A percentile compares a stretch with the other conserved stretches of the same genome.
phyloP scores from a whole-genome alignment of 2,113 vertebrate genomes.

The Pongo pygmaeus region DNA sequence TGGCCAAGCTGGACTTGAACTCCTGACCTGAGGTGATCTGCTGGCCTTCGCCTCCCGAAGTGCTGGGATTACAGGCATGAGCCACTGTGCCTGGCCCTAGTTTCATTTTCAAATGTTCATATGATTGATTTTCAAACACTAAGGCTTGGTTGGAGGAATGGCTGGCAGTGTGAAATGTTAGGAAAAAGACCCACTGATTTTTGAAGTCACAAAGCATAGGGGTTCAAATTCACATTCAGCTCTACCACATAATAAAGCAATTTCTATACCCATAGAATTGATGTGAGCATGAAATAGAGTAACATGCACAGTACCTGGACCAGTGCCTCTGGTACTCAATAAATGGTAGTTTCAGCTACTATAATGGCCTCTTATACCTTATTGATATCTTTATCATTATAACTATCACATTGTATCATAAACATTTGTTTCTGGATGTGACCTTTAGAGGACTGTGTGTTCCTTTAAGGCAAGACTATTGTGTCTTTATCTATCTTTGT shows the following conservation, averaged over 20 bases:
- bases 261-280: not conserved
- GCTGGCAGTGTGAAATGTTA: not conserved
- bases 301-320: not conserved
- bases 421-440: slow-evolving; percentile 9
- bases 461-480: not conserved
- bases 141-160: not conserved
- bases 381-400: not conserved
- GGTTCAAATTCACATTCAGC: not conserved
- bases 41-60: no score
- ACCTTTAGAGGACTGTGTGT: not conserved
- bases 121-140: not conserved
- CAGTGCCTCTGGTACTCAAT: not conserved
- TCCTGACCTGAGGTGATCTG: no score
- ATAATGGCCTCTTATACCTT: not conserved
- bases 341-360: not conserved
- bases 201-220: not conserved
- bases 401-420: not conserved
- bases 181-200: not conserved
- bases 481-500: not conserved
- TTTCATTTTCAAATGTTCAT: slow-evolving; percentile 40
- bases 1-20: no score
- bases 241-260: not conserved
- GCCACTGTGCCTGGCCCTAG: not conserved
- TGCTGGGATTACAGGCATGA: no score
- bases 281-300: slow-evolving; percentile 5